Evolutionary conservation across 2,797 vertebrate genomes (phyloP).

Genomic region (Sebastolobus altivelis): DNA sequence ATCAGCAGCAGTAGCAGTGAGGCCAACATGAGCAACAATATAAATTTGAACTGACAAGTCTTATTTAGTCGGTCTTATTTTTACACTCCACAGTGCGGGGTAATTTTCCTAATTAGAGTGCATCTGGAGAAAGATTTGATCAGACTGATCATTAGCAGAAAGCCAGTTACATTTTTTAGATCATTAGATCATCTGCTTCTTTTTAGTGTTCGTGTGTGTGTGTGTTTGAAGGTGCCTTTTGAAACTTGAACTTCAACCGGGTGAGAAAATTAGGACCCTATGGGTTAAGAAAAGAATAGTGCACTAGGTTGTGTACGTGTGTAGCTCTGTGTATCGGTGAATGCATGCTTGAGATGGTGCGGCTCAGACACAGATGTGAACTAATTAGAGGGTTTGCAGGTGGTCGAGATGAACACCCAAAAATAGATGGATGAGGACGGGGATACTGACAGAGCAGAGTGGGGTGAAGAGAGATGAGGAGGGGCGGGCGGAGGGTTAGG

Average conservation of each 20-base stretch:
- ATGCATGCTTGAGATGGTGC: slow-evolving; percentile 64
- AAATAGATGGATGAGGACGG: slow-evolving; percentile 78
- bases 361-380: slow-evolving; percentile 86
- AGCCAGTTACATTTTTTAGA: slow-evolving; percentile 72
- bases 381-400: slow-evolving; percentile 89
- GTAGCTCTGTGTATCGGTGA: slow-evolving; percentile 32
- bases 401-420: slow-evolving; percentile 78
- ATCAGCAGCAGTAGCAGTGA: slow-evolving; percentile 8
- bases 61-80: slow-evolving; percentile 37
- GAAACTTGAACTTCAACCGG: slow-evolving; percentile 37
- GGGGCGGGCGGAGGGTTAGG: slow-evolving; percentile 13
- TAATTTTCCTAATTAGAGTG: slow-evolving; percentile 73
- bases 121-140: slow-evolving; percentile 66
- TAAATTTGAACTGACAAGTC: slow-evolving; percentile 36
- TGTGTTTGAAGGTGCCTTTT: slow-evolving; percentile 37
- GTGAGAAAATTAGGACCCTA: slow-evolving; percentile 48
- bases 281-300: slow-evolving; percentile 27
- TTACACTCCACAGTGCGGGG: slow-evolving; percentile 42
- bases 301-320: slow-evolving; percentile 21
- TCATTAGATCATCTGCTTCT: slow-evolving; percentile 39
- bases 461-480: slow-evolving; percentile 37
- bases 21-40: slow-evolving; percentile 38
- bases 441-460: slow-evolving; percentile 55
- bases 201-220: slow-evolving; percentile 23
- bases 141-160: slow-evolving; percentile 68